Conservation (phyloP, 2,888 invertebrate species). For the Metalampra italica region DNA sequence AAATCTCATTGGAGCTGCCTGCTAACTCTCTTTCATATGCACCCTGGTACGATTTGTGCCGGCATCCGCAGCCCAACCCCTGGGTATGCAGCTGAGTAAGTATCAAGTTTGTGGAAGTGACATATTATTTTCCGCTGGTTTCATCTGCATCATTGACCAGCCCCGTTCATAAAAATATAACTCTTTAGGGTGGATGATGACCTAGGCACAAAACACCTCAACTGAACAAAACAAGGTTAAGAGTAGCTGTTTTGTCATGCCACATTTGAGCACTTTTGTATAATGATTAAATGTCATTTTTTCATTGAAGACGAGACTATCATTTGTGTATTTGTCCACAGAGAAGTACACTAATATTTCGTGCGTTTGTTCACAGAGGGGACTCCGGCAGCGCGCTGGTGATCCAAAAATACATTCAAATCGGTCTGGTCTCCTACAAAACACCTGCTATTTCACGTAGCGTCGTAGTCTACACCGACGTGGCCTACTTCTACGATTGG, state of each 20-base stretch:
- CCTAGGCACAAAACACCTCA: no score
- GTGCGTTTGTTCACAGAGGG: slow-evolving; percentile 29
- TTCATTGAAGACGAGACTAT: no score
- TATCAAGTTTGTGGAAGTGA: not conserved
- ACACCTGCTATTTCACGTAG: slow-evolving; percentile 8
- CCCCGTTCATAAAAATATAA: no score
- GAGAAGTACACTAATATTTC: no score
- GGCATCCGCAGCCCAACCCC: slow-evolving; percentile 3
- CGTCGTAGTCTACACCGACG: slow-evolving; percentile 35
- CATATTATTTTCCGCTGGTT: no score
- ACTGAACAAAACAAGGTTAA: no score
- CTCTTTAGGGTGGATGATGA: no score
- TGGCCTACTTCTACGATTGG: slow-evolving; percentile 14
- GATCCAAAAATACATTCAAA: slow-evolving; percentile 28
- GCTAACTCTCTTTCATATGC: slow-evolving; percentile 7
- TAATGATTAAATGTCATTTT: no score
- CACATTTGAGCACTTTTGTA: no score
- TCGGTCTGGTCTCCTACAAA: slow-evolving; percentile 42
- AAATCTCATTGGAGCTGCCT: slow-evolving; percentile 15
- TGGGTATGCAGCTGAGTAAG: slow-evolving; percentile 25
- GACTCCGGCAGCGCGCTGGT: slow-evolving; percentile 41
- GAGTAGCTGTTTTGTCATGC: no score
- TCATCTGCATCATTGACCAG: no score
- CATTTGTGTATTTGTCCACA: no score
- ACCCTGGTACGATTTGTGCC: slow-evolving; percentile 24